phyloP scores from a whole-genome alignment of 2,888 invertebrate species.

The Napeogenes inachia region DNA sequence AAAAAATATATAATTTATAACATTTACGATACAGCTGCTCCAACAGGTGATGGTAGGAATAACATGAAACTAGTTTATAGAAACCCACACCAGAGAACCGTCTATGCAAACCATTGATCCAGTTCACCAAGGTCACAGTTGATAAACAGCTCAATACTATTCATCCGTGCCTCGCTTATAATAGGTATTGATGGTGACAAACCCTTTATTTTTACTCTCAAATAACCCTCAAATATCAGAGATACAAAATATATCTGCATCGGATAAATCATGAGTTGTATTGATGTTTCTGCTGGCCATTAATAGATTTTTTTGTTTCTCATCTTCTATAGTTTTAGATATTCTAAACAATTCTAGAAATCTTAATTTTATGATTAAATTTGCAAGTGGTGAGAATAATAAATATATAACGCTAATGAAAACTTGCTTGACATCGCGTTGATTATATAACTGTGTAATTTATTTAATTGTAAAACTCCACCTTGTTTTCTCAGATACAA shows the following conservation, averaged over 20 bases:
- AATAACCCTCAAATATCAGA: not conserved
- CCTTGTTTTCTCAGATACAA: conserved; percentile 22
- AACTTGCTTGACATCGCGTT: conserved; percentile 36
- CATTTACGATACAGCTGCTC: not conserved
- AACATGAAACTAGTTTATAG: conserved; percentile 20
- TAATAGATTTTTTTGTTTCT: too few species aligned
- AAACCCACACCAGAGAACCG: conserved; percentile 38
- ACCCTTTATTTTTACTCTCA: conserved; percentile 32
- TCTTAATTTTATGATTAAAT: too few species aligned
- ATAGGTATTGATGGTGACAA: conserved; percentile 44
- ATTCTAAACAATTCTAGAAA: too few species aligned
- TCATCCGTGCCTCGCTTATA: conserved; percentile 42
- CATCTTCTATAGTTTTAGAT: too few species aligned
- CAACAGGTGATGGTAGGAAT: not conserved
- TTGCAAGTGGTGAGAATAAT: not conserved
- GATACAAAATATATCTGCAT: too few species aligned
- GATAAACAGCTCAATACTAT: conserved; percentile 49
- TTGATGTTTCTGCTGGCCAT: too few species aligned
- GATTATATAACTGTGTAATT: conserved; percentile 27
- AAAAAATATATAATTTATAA: not conserved
- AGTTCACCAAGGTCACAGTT: conserved; percentile 58
- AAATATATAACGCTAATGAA: conserved; percentile 5
- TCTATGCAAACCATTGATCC: conserved; percentile 59
- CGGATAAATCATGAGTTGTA: too few species aligned
- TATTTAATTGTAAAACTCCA: conserved; percentile 29